phyloP scores from a whole-genome alignment of 2,888 invertebrate species.

The Leptinotarsa juncta region DNA sequence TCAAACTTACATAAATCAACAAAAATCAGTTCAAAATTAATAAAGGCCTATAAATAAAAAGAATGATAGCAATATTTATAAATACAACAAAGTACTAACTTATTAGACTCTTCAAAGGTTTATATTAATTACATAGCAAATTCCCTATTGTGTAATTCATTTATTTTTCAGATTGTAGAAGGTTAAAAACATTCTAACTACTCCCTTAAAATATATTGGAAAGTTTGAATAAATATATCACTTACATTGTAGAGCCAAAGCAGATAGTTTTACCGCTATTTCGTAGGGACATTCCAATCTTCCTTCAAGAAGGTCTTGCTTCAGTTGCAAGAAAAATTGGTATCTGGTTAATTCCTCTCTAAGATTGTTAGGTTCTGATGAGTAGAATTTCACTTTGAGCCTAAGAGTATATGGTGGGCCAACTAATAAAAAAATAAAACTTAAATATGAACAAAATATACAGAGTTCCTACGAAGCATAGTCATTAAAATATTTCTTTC shows the following conservation, averaged over 20 bases:
- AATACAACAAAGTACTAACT: too few relatives aligned
- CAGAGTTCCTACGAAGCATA: background rate
- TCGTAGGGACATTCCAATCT: slow-evolving; percentile 90
- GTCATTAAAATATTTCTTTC: background rate
- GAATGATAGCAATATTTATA: too few relatives aligned
- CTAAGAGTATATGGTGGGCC: slow-evolving; percentile 97
- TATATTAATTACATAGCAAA: too few relatives aligned
- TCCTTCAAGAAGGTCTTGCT: slow-evolving; percentile 93
- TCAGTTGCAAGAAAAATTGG: slow-evolving; percentile 97
- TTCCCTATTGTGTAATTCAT: too few relatives aligned
- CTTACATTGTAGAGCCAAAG: slow-evolving; percentile 93
- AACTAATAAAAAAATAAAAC: slow-evolving; percentile 68
- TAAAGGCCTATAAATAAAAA: too few relatives aligned
- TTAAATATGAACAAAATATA: background rate
- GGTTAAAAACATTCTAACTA: too few relatives aligned
- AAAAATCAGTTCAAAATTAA: too few relatives aligned
- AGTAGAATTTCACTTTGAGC: slow-evolving; percentile 97
- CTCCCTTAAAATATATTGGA: too few relatives aligned
- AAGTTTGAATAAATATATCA: slow-evolving; percentile 41
- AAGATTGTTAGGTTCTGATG: slow-evolving; percentile 96
- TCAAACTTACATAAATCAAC: too few relatives aligned
- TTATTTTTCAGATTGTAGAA: too few relatives aligned
- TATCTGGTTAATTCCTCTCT: slow-evolving; percentile 98
- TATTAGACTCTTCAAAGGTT: too few relatives aligned
- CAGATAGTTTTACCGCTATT: slow-evolving; percentile 89